Evolutionary conservation across 2,113 vertebrate genomes (phyloP).

Genomic region (Grammomys dolichurus): DNA sequence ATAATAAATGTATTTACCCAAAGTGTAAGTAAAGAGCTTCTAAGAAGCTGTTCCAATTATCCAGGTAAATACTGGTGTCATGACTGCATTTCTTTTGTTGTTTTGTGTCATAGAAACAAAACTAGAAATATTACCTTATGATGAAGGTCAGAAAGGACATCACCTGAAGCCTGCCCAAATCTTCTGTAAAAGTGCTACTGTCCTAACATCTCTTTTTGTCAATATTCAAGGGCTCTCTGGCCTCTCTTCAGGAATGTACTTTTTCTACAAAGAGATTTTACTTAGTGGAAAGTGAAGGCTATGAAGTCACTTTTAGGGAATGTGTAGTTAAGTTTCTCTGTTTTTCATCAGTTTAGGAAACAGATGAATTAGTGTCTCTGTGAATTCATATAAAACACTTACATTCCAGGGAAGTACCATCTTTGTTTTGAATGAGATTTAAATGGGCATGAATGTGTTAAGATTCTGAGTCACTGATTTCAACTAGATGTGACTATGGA

Average conservation of each 20-base stretch:
- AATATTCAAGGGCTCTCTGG: not conserved
- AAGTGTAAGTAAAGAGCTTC: slow-evolving; percentile 64
- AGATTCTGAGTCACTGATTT: not conserved
- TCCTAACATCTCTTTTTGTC: not conserved
- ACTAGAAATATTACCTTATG: not conserved
- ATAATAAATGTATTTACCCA: slow-evolving; percentile 79
- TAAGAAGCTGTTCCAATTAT: slow-evolving; percentile 72
- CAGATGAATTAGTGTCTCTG: not conserved
- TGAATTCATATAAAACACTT: not conserved
- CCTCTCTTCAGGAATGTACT: not conserved
- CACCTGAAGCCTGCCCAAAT: slow-evolving; percentile 22
- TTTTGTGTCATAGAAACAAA: slow-evolving; percentile 57
- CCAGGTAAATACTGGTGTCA: slow-evolving; percentile 72
- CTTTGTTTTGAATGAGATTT: not conserved
- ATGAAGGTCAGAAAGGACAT: slow-evolving; percentile 40
- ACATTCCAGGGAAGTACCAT: not conserved
- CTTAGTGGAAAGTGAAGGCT: not conserved
- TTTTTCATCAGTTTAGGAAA: not conserved
- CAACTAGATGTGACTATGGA: not conserved
- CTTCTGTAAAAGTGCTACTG: not conserved
- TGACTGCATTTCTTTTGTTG: slow-evolving; percentile 44
- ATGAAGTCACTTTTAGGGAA: not conserved
- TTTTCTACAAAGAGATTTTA: not conserved
- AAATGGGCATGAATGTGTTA: not conserved
- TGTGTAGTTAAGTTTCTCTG: not conserved